Base-by-base conservation (phyloP, 2,113 vertebrate species). In the Petaurus breviceps region DNA sequence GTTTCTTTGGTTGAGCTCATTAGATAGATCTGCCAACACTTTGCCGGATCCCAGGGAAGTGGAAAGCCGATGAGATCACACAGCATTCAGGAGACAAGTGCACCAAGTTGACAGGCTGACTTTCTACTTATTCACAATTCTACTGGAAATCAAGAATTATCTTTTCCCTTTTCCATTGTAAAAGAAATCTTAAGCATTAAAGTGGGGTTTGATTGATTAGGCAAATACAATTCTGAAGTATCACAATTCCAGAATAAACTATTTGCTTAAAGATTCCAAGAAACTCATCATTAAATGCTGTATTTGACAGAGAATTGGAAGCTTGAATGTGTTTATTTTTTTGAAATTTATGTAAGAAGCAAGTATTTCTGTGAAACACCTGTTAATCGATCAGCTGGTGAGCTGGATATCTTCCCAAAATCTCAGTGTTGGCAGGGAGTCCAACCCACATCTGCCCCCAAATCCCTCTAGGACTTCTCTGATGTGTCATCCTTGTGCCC, bases 261-360 rank as follows among this genome's bases (percentile, higher is more conserved):
- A 99, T 99, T 99, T 99, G 99, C 99, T 99, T 99, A 99, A 99
- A 99, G 99, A 99, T 98, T 99, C 98, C 98, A 99, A 99, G 99
- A 98, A 99, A 99, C 98, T 99, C 99, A 99, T 99, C 99, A 99
- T 99, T 99, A 99, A 99, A 99, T 99, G 99, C 99, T 99, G 99
- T 99, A 99, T 99, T 99, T 99, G 99, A 99, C 98, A 98, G 98
- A 98, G 97, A 98, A 99, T 99, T 99, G 99, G 99, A 99, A 99
- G 99, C 99, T 99, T 99, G 99, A 99, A 99, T 99, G 99, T 99
- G 99, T 99, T 99, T 99, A 98, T 98, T 99, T 99, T 99, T 99
- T 99, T 98, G 98, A 98, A 99, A 99, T 98, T 98, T 99, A 99
- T 99, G 99, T 99, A 99, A 99, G 99, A 99, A 99, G 99, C 99